These are phyloP conservation scores for Zosterops borbonicus DNA, from an alignment of 2,113 vertebrate species.

Conservation along the genomic window DNA sequence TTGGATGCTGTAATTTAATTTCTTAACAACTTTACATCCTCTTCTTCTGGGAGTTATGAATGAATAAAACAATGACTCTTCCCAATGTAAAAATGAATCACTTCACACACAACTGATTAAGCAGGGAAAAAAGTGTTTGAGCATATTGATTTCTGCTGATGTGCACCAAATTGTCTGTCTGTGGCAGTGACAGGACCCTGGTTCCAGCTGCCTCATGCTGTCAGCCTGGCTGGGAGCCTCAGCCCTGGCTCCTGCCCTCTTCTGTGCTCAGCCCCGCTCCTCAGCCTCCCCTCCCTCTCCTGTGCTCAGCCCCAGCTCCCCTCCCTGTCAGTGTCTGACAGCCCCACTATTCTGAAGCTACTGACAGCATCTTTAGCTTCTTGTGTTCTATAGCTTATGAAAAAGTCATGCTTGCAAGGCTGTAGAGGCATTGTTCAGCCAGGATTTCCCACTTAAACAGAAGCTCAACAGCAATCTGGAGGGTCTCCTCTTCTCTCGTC, in stretches of 20 bases:
- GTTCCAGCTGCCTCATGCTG: accelerated
- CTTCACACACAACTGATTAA: not conserved
- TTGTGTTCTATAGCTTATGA: not conserved
- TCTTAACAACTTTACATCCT: not conserved
- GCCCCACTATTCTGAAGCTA: not conserved
- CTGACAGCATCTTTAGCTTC: not conserved
- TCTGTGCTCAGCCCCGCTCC: not conserved
- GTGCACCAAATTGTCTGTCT: accelerated
- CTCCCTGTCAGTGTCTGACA: not conserved
- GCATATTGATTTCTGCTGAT: not conserved
- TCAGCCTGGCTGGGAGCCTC: not conserved
- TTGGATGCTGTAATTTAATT: not conserved
- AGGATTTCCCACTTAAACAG: not conserved
- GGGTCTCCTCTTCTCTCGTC: not conserved
- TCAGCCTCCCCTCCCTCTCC: too few species aligned
- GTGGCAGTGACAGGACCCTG: accelerated
- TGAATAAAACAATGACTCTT: not conserved
- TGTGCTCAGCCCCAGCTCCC: too few species aligned
- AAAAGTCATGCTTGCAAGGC: not conserved
- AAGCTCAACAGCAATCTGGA: not conserved
- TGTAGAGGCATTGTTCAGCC: not conserved
- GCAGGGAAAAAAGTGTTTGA: not conserved
- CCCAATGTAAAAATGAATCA: not conserved
- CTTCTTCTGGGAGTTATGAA: not conserved
- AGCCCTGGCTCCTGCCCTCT: not conserved